Percentiles rank a stretch among this genome's conserved stretches.
These are phyloP conservation scores for Drosophila kurseongensis DNA, from an alignment of 1,140 invertebrate genomes.

Conservation along the genomic window DNA sequence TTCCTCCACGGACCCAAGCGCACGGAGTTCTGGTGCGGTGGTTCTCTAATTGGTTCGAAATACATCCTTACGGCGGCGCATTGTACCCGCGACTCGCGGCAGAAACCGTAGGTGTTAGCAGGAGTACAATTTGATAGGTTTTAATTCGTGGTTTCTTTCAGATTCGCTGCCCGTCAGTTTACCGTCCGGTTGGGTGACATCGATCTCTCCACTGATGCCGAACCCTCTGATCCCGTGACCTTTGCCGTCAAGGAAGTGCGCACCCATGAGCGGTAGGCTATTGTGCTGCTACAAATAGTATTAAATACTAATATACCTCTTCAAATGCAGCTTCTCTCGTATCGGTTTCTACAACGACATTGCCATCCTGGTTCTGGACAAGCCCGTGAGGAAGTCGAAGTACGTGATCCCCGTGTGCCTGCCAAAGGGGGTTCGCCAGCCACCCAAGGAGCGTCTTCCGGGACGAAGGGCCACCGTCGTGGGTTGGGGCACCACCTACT, in stretches of 20 bases:
- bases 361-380: conserved; percentile 87
- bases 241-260: conserved; percentile 91
- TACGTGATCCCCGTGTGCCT: conserved; percentile 96
- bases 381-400: conserved; percentile 90
- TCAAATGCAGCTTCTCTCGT: conserved; percentile 88
- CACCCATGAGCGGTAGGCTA: conserved; percentile 88
- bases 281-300: rapidly evolving
- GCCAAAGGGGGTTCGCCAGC: conserved; percentile 85
- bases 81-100: conserved; percentile 94
- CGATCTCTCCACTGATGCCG: conserved; percentile 92
- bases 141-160: conserved; percentile 74
- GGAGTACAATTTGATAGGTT: not conserved
- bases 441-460: conserved; percentile 78
- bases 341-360: conserved; percentile 97
- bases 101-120: conserved; percentile 90
- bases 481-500: conserved; percentile 96
- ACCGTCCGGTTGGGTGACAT: conserved; percentile 95
- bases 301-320: not conserved
- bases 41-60: conserved; percentile 91
- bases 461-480: conserved; percentile 91
- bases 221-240: conserved; percentile 91
- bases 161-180: conserved; percentile 93
- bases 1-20: conserved; percentile 93
- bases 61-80: conserved; percentile 96
- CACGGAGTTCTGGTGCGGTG: conserved; percentile 97